Evolutionary conservation across 2,113 vertebrate species (phyloP), one percentile per base, ranked within the genome.

Genomic region (Merops nubicus): DNA sequence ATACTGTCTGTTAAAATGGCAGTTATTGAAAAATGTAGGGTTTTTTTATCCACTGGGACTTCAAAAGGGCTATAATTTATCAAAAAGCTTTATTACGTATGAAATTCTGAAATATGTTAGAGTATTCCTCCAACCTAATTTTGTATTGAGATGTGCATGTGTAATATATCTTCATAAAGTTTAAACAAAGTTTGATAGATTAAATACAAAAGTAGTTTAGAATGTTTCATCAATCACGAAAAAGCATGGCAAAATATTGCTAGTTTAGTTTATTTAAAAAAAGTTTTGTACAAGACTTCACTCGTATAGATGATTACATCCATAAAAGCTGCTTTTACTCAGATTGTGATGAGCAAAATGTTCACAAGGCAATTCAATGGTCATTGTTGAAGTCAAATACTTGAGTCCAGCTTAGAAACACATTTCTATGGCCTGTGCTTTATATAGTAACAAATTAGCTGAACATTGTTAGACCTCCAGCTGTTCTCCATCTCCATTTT

Each of bases 181-280:
- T 94, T 88, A 70, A 92, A 78, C 48, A 89, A 88, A 88, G 36
- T 65, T 75, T 95, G 85, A 92, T 94, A 92, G 33, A 95, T 93
- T 65, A 93, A 95, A 93, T 76, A 82, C 19, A 88, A 47, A 95
- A 95, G 43, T 50, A 72, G 40, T 94, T 92, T 85, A 73, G 89
- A 96, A 87, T 76, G 38, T 78, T 51, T 65, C 79, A 94, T 96
- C 91, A 91, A 65, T 94, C 93, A 95, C 42, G 47, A 80, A 72
- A 42, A 70, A 82, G 70, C 2, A 76, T 1, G 0, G 60, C 18
- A 91, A 93, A 84, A 54, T 54, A 26, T 67, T 63, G 34, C 36
- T 62, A 45, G 10, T 82, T 73, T 63, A 36, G 11, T 91, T 69
- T 51, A 70, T 78, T 63, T 79, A 89, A 68, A 25, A 23, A 11